These are phyloP conservation scores for Reticulitermes speratus DNA, from an alignment of 1,140 invertebrate species.

Conservation along the genomic window DNA sequence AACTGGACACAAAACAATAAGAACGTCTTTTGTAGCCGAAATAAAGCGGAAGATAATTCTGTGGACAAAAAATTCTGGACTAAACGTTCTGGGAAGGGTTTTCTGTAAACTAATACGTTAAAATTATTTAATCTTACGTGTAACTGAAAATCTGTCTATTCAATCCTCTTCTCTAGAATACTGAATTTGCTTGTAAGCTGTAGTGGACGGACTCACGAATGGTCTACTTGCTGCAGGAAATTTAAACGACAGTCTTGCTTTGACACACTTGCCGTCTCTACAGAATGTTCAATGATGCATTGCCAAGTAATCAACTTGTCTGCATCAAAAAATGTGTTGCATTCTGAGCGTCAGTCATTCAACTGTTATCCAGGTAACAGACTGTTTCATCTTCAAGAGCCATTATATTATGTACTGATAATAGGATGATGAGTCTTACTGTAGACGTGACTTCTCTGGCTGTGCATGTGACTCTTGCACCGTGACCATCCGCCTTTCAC, in stretches of 20 bases:
- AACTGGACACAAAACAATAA: too few species aligned
- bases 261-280: not conserved
- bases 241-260: not conserved
- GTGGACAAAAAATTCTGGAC: too few species aligned
- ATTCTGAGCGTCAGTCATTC: not conserved
- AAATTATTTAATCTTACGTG: too few species aligned
- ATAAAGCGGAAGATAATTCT: too few species aligned
- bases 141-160: not conserved
- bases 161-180: not conserved
- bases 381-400: not conserved
- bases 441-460: not conserved
- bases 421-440: not conserved
- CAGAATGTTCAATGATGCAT: not conserved
- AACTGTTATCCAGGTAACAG: not conserved
- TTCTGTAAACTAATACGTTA: too few species aligned
- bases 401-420: not conserved
- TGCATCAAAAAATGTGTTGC: not conserved
- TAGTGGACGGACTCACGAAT: not conserved
- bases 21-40: too few species aligned
- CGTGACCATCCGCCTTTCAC: not conserved
- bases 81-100: too few species aligned
- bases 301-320: not conserved
- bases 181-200: not conserved
- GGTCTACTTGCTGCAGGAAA: not conserved
- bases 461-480: not conserved